Conservation (phyloP, 2,113 vertebrate genomes). For the Colinus virginianus region DNA sequence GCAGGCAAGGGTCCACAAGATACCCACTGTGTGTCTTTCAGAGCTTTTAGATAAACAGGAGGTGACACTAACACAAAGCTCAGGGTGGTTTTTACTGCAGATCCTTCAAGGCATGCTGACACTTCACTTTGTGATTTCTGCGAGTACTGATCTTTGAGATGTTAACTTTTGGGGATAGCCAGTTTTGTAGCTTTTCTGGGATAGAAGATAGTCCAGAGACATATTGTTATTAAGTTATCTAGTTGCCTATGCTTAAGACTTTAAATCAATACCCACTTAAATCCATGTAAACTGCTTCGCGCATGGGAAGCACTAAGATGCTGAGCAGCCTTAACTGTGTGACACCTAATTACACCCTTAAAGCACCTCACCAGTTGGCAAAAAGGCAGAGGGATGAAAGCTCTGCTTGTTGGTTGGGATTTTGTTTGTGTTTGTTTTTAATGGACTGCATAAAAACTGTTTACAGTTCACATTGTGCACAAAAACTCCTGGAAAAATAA, state of each 20-base stretch:
- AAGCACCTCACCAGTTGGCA: background rate
- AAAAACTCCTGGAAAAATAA: background rate
- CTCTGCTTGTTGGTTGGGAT: background rate
- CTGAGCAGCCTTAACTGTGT: background rate
- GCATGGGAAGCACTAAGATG: background rate
- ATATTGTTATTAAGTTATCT: background rate
- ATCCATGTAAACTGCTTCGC: background rate
- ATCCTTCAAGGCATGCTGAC: background rate
- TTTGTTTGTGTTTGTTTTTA: background rate
- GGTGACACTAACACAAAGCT: background rate
- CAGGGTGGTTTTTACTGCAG: background rate
- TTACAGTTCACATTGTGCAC: background rate
- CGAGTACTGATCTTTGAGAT: background rate
- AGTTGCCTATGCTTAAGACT: background rate
- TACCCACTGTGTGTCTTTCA: fast-evolving
- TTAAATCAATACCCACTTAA: background rate
- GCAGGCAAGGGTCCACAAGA: background rate
- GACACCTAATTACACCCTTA: background rate
- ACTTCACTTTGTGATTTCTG: background rate
- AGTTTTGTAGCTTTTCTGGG: background rate
- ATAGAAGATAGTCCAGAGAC: background rate
- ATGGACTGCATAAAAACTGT: background rate
- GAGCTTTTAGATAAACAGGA: background rate
- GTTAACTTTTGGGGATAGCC: background rate
- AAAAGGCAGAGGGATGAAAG: background rate